Evolutionary conservation across 2,113 vertebrate genomes (phyloP), one percentile per base, ranked within the genome.

Genomic region (Dunckerocampus dactyliophorus): DNA sequence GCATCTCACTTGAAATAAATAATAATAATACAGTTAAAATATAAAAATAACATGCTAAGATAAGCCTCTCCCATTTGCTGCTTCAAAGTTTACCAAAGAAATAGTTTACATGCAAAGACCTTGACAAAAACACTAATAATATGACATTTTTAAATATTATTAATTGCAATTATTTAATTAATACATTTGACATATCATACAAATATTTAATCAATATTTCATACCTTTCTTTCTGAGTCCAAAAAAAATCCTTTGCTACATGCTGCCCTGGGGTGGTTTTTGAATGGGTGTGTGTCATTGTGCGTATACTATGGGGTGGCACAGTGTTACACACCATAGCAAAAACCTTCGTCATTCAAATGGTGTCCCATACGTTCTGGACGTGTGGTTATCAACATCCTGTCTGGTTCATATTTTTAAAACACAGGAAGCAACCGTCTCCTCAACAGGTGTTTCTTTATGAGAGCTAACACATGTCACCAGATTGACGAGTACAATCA

Each of bases 361-460:
- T n/a, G 10, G 15, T 47, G 10, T 63, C 0, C 52, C 39, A 6
- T n/a, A 45, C 42, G 37, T 67, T 12, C 56, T 65, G 53, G 24
- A 21, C 42, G 24, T 65, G 49, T 67, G 72, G 52, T 57, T 49
- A 1, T 17, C 50, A 65, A 49, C 52, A 54, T 69, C 59, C 60
- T 43, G 16, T 12, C 28, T 69, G 72, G 60, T 60, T 59, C 16
- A 54, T 69, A 62, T 71, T 74, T 64, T 58, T 73, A 67, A 63
- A 75, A 77, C 63, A 45, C 31, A 75, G 74, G 72, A 79, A 79
- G 47, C 59, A 10, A 50, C 47, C 22, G 12, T 64, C 47, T 57
- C 74, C 71, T 72, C 63, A 77, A 28, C 81, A 83, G 81, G 72
- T 80, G 77, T 31, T 80, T 75, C 24, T 77, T 66, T 10, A 63